A percentile compares a stretch with the other conserved stretches of the same genome.
These are phyloP conservation scores for Apis cerana DNA, from an alignment of 1,140 invertebrate species.

Conservation along the genomic window DNA sequence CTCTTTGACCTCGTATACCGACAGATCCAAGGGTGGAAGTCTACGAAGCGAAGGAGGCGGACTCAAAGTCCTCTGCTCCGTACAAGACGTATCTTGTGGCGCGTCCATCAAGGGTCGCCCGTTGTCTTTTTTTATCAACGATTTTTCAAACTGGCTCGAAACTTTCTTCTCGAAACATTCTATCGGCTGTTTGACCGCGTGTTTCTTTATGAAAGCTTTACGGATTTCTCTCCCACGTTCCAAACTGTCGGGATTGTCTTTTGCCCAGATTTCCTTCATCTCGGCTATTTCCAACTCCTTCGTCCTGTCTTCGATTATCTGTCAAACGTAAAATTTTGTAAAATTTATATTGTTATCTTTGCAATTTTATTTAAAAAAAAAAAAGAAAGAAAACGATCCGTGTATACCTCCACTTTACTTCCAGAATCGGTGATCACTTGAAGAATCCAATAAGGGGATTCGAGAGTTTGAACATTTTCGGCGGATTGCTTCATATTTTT, in stretches of 20 bases:
- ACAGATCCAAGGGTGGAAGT: conserved; percentile 51
- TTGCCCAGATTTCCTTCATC: conserved; percentile 66
- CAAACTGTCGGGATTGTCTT: conserved; percentile 56
- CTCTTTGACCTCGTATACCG: conserved; percentile 40
- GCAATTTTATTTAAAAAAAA: not conserved
- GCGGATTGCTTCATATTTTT: conserved; percentile 21
- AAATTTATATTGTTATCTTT: not conserved
- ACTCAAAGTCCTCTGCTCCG: conserved; percentile 39
- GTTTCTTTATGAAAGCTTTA: conserved; percentile 50
- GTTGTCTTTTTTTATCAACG: not conserved
- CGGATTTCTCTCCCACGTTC: conserved; percentile 59
- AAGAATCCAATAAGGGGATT: conserved; percentile 60
- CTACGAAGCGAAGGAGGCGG: conserved; percentile 1
- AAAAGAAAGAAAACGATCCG: not conserved
- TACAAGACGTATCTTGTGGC: not conserved
- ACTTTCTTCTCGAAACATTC: not conserved
- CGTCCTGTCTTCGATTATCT: conserved; percentile 61
- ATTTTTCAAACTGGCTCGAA: too few relatives aligned
- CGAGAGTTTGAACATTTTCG: not conserved
- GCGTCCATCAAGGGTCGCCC: too few relatives aligned
- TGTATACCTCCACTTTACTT: conserved; percentile 46
- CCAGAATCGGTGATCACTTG: conserved; percentile 51
- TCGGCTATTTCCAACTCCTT: conserved; percentile 55
- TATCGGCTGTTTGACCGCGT: not conserved
- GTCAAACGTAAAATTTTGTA: not conserved